Conservation (phyloP, 1,140 invertebrate genomes). For the Listronotus bonariensis region DNA sequence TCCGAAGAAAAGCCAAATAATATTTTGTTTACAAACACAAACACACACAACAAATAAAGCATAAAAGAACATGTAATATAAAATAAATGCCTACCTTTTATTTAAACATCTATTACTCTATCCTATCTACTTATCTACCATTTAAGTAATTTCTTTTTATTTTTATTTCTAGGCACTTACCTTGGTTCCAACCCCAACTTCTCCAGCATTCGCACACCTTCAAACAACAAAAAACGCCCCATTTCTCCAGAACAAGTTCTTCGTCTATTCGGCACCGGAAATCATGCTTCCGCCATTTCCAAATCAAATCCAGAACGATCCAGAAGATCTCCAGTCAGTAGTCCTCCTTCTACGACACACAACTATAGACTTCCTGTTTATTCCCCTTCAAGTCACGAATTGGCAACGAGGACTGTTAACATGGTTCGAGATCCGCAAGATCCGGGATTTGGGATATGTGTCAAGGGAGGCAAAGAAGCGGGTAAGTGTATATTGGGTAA, state of each 20-base stretch:
- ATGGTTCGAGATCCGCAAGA: slow-evolving; percentile 80
- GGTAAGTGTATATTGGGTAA: slow-evolving; percentile 59
- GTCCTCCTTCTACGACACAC: slow-evolving; percentile 72
- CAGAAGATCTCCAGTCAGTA: slow-evolving; percentile 71
- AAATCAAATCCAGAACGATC: slow-evolving; percentile 53
- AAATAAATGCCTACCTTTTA: too few species aligned
- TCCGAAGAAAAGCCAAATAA: too few species aligned
- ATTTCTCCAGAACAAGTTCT: slow-evolving; percentile 81
- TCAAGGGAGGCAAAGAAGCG: slow-evolving; percentile 86
- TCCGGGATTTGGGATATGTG: slow-evolving; percentile 86
- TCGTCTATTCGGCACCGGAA: slow-evolving; percentile 64
- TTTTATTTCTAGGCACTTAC: slow-evolving; percentile 60
- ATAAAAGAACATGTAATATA: too few species aligned
- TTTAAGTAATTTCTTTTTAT: neutral
- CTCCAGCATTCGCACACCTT: slow-evolving; percentile 44
- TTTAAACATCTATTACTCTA: too few species aligned
- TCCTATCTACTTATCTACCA: too few species aligned
- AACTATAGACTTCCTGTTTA: slow-evolving; percentile 48
- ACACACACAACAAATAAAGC: too few species aligned
- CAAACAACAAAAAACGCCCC: slow-evolving; percentile 67
- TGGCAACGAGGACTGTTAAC: slow-evolving; percentile 78
- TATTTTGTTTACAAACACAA: too few species aligned
- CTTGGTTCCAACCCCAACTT: slow-evolving; percentile 64
- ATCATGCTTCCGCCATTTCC: slow-evolving; percentile 26
- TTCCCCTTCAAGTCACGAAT: slow-evolving; percentile 64